Percentiles rank a stretch among this genome's conserved stretches.
Evolutionary conservation across 2,888 invertebrate species (phyloP).

Genomic region (Brachyptera risi): DNA sequence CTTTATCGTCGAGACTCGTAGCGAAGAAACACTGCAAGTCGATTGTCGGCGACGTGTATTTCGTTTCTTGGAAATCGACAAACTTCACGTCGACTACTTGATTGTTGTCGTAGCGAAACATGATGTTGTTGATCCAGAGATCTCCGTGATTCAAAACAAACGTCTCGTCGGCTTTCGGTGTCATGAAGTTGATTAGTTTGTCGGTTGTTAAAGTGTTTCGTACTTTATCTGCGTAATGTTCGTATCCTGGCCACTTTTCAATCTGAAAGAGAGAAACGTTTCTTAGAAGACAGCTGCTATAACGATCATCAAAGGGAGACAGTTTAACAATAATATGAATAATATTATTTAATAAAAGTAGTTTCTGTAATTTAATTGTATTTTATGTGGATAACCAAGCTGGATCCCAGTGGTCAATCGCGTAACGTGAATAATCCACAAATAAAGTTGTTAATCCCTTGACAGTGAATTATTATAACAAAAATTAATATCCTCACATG

Average conservation of each 20-base stretch:
- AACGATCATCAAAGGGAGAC: too few relatives aligned
- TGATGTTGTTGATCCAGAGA: constrained; percentile 30
- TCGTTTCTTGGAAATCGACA: constrained; percentile 30
- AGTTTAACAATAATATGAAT: background rate
- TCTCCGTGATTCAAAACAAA: constrained; percentile 31
- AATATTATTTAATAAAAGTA: too few relatives aligned
- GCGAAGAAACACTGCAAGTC: constrained; percentile 32
- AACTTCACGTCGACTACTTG: constrained; percentile 24
- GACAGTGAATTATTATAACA: background rate
- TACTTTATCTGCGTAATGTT: constrained; percentile 19
- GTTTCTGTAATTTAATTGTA: too few relatives aligned
- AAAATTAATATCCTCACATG: too few relatives aligned
- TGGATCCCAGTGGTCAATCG: too few relatives aligned
- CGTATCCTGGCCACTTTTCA: constrained; percentile 1
- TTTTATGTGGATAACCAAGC: too few relatives aligned
- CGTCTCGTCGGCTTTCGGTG: background rate
- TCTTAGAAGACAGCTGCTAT: too few relatives aligned
- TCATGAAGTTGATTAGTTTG: background rate
- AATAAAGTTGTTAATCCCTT: too few relatives aligned
- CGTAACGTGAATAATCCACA: too few relatives aligned
- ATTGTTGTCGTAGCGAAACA: constrained; percentile 21
- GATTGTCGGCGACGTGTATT: constrained; percentile 28
- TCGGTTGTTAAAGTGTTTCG: background rate
- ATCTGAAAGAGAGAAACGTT: background rate
- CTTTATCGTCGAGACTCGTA: constrained; percentile 22